These are phyloP conservation scores for Pollenia amentaria DNA, from an alignment of 2,888 invertebrate genomes.

Conservation along the genomic window DNA sequence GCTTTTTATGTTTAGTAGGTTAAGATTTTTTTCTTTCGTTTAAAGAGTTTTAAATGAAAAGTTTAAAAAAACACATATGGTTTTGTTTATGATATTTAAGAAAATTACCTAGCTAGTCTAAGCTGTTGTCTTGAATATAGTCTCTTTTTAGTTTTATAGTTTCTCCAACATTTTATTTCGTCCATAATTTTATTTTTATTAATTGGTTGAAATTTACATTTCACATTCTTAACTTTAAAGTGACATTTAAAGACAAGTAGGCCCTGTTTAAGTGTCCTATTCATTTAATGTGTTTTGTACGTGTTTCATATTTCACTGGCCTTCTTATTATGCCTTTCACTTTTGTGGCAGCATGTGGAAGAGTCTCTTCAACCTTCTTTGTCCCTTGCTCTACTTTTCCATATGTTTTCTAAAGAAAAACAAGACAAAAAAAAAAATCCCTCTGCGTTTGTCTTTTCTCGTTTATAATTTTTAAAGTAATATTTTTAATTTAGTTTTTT, in stretches of 20 bases:
- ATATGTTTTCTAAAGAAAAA: background rate
- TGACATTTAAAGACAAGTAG: constrained; percentile 3
- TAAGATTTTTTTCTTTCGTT: no score
- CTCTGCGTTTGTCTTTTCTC: background rate
- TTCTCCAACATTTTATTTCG: background rate
- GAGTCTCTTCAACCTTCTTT: background rate
- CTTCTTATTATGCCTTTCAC: background rate
- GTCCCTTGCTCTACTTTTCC: constrained; percentile 15
- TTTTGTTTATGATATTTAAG: no score
- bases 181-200: no score
- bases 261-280: background rate
- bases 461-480: constrained; percentile 51
- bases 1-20: no score
- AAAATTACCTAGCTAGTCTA: no score
- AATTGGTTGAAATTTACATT: background rate
- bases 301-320: constrained; percentile 3
- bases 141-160: no score
- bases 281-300: background rate
- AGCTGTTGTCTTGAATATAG: no score
- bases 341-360: background rate
- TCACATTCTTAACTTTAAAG: constrained; percentile 13
- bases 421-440: background rate
- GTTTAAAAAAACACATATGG: no score
- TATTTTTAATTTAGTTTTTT: background rate
- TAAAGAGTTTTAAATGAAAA: no score